phyloP scores from a whole-genome alignment of 2,888 invertebrate genomes.

The Sinotaia quadrata region DNA sequence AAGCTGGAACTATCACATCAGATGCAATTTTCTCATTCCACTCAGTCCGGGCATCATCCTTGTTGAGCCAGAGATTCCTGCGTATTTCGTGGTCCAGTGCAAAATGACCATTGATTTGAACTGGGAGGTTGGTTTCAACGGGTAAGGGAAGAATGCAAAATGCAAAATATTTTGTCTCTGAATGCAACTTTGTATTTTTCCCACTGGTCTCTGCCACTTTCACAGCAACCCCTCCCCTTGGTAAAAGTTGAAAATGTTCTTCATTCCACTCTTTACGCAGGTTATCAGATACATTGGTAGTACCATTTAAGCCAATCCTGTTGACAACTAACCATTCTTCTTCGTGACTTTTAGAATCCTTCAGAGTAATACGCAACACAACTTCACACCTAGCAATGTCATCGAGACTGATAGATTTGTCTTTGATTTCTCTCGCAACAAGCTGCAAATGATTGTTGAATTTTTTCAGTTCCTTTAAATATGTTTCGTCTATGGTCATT shows the following conservation, averaged over 20 bases:
- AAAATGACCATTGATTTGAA: constrained; percentile 24
- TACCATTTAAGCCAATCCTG: constrained; percentile 36
- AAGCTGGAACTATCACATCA: constrained; percentile 18
- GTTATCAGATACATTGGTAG: background rate
- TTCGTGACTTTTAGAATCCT: constrained; percentile 9
- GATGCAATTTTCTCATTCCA: constrained; percentile 12
- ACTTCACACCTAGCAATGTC: constrained; percentile 15
- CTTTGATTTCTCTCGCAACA: constrained; percentile 5
- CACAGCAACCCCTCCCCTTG: constrained; percentile 52
- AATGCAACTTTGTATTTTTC: background rate
- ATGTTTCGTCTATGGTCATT: constrained; percentile 17
- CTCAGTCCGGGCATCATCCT: background rate
- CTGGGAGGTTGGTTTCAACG: constrained; percentile 9
- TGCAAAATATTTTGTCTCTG: background rate
- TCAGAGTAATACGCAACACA: constrained; percentile 22
- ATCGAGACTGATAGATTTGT: background rate
- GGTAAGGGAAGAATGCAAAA: constrained; percentile 22
- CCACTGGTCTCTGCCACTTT: background rate
- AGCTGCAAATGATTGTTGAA: constrained; percentile 1
- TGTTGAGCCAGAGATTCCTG: constrained; percentile 5
- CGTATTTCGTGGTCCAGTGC: constrained; percentile 23
- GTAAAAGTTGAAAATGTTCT: constrained; percentile 46
- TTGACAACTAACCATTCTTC: constrained; percentile 54
- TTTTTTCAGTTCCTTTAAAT: background rate
- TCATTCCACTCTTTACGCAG: constrained; percentile 40